Conservation (phyloP, 2,888 invertebrate species). For the Willowsia nigromaculata region DNA sequence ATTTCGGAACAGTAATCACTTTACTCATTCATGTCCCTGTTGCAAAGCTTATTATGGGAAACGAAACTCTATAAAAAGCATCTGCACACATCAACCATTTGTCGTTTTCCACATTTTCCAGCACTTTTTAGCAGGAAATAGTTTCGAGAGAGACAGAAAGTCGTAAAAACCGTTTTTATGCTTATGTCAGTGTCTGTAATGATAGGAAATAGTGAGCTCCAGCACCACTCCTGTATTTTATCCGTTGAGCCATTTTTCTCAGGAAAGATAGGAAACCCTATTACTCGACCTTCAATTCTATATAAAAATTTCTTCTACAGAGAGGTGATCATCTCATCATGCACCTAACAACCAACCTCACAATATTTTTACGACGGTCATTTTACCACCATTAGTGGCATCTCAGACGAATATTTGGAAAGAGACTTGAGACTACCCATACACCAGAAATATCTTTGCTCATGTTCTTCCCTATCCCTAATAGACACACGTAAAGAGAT, state of each 20-base stretch:
- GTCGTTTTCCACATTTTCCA: neutral
- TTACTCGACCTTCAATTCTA: slow-evolving; percentile 12
- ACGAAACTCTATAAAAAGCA: neutral
- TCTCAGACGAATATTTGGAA: neutral
- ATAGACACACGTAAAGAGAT: no score
- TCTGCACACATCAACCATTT: neutral
- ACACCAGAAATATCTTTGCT: no score
- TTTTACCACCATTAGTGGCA: slow-evolving; percentile 44
- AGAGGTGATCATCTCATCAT: neutral
- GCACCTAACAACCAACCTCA: slow-evolving; percentile 12
- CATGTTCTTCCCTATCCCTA: no score
- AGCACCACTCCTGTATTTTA: neutral
- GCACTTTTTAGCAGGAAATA: neutral
- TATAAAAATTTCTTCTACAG: neutral
- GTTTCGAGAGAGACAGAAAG: slow-evolving; percentile 13
- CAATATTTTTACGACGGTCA: slow-evolving; percentile 41
- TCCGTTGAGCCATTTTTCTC: neutral
- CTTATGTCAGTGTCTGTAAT: slow-evolving; percentile 40
- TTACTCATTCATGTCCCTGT: no score
- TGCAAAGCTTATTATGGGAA: neutral
- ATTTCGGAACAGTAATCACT: no score
- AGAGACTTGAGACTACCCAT: neutral
- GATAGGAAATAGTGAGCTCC: slow-evolving; percentile 2
- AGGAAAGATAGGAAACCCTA: neutral
- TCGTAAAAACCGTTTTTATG: slow-evolving; percentile 54